Evolutionary conservation across 1,140 invertebrate genomes (phyloP), one percentile per base, ranked within the genome.

Genomic region (Fopius arisanus): DNA sequence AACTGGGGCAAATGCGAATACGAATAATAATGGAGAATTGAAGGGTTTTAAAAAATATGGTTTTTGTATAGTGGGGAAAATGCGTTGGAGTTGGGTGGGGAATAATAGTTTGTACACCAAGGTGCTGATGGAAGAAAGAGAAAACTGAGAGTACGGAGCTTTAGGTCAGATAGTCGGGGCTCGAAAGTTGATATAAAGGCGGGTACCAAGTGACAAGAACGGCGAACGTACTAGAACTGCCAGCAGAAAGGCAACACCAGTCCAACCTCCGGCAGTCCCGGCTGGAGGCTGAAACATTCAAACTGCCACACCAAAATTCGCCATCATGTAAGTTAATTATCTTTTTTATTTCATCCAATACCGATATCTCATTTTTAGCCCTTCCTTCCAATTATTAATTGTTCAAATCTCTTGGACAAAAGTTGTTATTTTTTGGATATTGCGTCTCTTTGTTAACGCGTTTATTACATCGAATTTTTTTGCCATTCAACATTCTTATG

Each of bases 171-270:
- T 78, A 80, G 81, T 84, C 67, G 80, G 76, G 71, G 78, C 78
- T 83, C 76, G 81, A 80, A 87, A 83, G 85, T 59, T 88, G 81
- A 88, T 88, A 88, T 88, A 88, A 88, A 88, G 86, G 78, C 79
- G 78, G 73, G 54, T 33, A 71, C 80, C 37, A 69, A 14, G 78
- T 73, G 62, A 76, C 78, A n/a, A 12, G 67, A 40, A 72, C 59
- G 77, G 75, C 77, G 80, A 81, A 81, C 81, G 75, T 80, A 84
- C 78, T 83, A 79, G 79, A 86, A 81, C 82, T 78, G 80, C 73
- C 72, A 51, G 75, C 78, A 78, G 74, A 70, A 75, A 80, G 62
- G 28, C n/a, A 31, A 31, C 62, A 33, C 26, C 14, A 2, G 48
- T 9, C 16, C 23, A 7, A 23, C 23, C n/a, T 81, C 80, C 59